These are phyloP conservation scores for Oryzias dopingdopingensis DNA, from an alignment of 2,797 vertebrate species.

Conservation along the genomic window DNA sequence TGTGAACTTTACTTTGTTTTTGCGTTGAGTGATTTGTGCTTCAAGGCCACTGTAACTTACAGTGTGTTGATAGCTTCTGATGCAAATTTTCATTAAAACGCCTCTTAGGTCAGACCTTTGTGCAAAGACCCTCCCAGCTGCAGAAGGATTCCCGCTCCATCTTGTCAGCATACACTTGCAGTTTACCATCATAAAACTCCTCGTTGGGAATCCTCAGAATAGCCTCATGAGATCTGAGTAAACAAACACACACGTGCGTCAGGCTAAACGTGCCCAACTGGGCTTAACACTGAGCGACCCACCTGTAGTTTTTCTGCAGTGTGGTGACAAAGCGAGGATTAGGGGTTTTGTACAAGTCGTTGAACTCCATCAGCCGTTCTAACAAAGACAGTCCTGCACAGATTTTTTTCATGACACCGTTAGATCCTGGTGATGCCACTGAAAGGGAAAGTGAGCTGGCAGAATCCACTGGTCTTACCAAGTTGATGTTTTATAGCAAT, in stretches of 20 bases:
- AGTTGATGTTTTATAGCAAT: slow-evolving; percentile 79
- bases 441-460: no score
- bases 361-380: slow-evolving; percentile 88
- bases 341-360: slow-evolving; percentile 81
- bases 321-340: slow-evolving; percentile 87
- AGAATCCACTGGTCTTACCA: slow-evolving; percentile 65
- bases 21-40: no score
- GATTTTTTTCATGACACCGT: slow-evolving; percentile 3
- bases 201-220: slow-evolving; percentile 88
- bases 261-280: background rate
- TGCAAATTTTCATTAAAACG: no score
- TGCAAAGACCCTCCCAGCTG: slow-evolving; percentile 83
- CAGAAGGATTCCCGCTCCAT: slow-evolving; percentile 79
- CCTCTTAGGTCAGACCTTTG: slow-evolving; percentile 63
- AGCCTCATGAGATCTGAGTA: slow-evolving; percentile 84
- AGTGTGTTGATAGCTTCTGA: no score
- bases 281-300: background rate
- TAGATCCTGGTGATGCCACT: background rate
- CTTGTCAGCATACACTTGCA: slow-evolving; percentile 75
- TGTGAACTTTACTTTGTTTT: no score
- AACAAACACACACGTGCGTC: background rate
- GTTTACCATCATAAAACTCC: slow-evolving; percentile 87
- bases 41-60: no score
- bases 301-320: slow-evolving; percentile 94
- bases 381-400: slow-evolving; percentile 83